Conservation (phyloP, 2,888 invertebrate species). For the Clistopyga incitator region DNA sequence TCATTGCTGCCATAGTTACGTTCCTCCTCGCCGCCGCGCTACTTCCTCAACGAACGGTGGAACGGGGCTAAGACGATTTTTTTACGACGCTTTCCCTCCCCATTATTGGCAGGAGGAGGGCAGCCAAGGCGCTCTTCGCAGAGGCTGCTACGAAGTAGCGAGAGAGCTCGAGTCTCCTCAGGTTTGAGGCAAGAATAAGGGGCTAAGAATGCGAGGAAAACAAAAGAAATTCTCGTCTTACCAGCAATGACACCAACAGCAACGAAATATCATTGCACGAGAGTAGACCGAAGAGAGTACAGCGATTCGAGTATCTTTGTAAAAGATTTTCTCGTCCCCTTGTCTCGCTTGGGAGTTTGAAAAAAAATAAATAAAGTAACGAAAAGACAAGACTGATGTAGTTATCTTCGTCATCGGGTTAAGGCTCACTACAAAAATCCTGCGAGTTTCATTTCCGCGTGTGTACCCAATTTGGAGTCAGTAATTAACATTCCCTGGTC, state of each 20-base stretch:
- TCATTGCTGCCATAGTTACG: constrained; percentile 27
- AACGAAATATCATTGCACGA: constrained; percentile 36
- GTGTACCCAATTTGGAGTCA: no score
- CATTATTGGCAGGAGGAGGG: constrained; percentile 8
- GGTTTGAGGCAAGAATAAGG: constrained; percentile 31
- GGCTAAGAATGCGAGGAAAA: constrained; percentile 37
- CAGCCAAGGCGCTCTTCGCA: constrained; percentile 19
- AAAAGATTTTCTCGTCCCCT: constrained; percentile 29
- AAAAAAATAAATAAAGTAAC: background rate
- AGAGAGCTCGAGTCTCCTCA: constrained; percentile 19
- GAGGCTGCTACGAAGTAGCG: constrained; percentile 18
- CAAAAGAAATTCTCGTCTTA: constrained; percentile 29
- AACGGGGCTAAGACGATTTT: constrained; percentile 51
- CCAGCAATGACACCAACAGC: constrained; percentile 33
- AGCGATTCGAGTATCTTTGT: constrained; percentile 46
- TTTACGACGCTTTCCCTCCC: constrained; percentile 27
- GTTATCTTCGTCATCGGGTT: constrained; percentile 1
- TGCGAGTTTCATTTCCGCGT: no score
- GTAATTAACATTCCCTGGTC: background rate
- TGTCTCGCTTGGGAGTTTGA: background rate
- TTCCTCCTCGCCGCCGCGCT: constrained; percentile 29
- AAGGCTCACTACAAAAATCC: background rate
- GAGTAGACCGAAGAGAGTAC: constrained; percentile 25
- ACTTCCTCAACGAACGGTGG: constrained; percentile 30
- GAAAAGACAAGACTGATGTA: no score